These are phyloP conservation scores for Coptotermes formosanus DNA, from an alignment of 1,140 invertebrate species.

Conservation along the genomic window DNA sequence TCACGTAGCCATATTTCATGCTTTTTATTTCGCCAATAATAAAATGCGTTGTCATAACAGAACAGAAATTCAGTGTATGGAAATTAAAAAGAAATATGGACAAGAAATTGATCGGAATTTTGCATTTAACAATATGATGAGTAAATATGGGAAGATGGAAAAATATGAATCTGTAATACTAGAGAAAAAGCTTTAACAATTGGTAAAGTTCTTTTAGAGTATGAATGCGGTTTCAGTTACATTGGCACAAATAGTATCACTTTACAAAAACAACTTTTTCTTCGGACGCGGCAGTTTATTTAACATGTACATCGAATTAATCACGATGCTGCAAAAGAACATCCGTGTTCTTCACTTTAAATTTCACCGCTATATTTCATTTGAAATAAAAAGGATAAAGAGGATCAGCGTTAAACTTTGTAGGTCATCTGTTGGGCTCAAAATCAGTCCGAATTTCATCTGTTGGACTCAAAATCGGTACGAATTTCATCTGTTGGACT, in stretches of 20 bases:
- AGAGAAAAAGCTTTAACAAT: not conserved
- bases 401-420: too few species aligned
- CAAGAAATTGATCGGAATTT: conserved; percentile 1
- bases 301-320: too few species aligned
- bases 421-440: too few species aligned
- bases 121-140: not conserved
- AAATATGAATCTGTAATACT: not conserved
- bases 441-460: too few species aligned
- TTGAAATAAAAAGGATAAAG: too few species aligned
- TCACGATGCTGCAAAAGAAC: too few species aligned
- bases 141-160: not conserved
- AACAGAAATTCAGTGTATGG: not conserved
- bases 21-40: not conserved
- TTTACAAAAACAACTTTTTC: not conserved
- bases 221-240: not conserved
- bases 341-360: too few species aligned
- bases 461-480: too few species aligned
- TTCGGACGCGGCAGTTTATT: too few species aligned
- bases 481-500: too few species aligned
- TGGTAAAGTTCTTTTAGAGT: not conserved
- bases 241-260: not conserved
- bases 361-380: too few species aligned
- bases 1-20: not conserved
- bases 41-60: not conserved
- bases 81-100: not conserved